These are phyloP conservation scores for Tadarida brasiliensis DNA, from an alignment of 2,797 vertebrate genomes.

Conservation along the genomic window DNA sequence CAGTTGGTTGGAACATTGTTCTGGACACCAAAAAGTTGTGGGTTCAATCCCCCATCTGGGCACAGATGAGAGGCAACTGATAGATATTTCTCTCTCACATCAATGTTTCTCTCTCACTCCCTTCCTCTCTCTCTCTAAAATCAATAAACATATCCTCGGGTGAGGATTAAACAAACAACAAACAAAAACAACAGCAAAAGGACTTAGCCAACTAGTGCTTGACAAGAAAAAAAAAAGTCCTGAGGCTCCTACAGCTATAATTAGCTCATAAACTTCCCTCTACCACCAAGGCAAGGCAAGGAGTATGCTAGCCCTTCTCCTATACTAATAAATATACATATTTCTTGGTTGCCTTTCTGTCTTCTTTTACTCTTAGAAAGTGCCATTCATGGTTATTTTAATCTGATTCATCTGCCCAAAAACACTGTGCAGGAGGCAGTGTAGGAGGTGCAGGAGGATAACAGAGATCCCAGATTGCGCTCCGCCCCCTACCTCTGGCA, in stretches of 20 bases:
- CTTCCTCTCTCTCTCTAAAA: not conserved
- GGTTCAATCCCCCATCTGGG: not conserved
- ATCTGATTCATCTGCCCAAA: constrained; percentile 25
- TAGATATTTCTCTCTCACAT: not conserved
- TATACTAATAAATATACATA: not conserved
- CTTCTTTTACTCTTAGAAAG: constrained; percentile 19
- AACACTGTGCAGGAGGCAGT: not conserved
- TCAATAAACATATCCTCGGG: not conserved
- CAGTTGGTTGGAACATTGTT: not conserved
- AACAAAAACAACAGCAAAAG: not conserved
- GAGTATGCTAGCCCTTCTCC: not conserved
- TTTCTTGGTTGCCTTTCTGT: not conserved
- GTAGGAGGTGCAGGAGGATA: not conserved
- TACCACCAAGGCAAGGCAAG: not conserved
- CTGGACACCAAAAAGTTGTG: not conserved
- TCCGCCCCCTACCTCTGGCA: not conserved
- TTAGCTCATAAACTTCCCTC: not conserved
- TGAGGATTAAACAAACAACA: not conserved
- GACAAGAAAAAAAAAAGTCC: not conserved
- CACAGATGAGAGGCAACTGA: not conserved
- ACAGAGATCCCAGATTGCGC: not conserved
- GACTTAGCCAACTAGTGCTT: not conserved
- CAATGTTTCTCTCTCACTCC: no score
- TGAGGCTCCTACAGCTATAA: not conserved
- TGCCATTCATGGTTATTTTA: constrained; percentile 46